Evolutionary conservation across 30 jellyfish, hydroid and myxozoan species (phyloP).

Genomic region (Phacellophora camtschatica): DNA sequence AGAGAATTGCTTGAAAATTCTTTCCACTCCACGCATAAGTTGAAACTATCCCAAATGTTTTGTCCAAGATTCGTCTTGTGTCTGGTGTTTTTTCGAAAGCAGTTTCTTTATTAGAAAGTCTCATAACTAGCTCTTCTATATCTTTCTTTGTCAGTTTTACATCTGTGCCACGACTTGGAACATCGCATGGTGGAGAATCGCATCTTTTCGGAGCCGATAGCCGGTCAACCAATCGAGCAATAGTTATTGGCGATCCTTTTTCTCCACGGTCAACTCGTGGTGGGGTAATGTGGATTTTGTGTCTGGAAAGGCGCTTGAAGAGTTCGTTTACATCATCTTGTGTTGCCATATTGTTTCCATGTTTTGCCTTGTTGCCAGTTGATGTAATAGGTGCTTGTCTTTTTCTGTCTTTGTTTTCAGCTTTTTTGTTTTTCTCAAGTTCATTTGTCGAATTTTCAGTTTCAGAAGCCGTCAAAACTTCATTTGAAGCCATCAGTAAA

Average conservation of each 20-base stretch:
- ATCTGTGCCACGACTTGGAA: background rate
- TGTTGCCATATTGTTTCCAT: background rate
- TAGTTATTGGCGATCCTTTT: constrained; percentile 17
- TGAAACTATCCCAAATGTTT: constrained; percentile 55
- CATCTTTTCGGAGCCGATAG: background rate
- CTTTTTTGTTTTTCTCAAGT: no score
- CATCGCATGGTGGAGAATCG: background rate
- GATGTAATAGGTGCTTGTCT: no score
- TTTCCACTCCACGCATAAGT: constrained; percentile 77
- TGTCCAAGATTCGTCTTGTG: constrained; percentile 30
- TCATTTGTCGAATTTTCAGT: no score
- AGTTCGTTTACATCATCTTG: constrained; percentile 39
- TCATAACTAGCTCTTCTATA: constrained; percentile 15
- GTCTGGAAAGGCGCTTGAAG: constrained; percentile 52
- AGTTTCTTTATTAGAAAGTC: constrained; percentile 52
- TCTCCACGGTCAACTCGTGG: constrained; percentile 55
- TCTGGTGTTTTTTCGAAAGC: constrained; percentile 73
- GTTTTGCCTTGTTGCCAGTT: background rate
- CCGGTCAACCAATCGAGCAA: constrained; percentile 40
- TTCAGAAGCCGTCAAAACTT: no score
- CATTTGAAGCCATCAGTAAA: no score
- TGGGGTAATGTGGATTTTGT: constrained; percentile 1
- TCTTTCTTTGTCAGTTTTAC: constrained; percentile 23
- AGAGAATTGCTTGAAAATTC: constrained; percentile 37
- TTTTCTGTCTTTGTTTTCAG: no score